A percentile compares a stretch with the other conserved stretches of the same genome.
Evolutionary conservation across 2,113 vertebrate genomes (phyloP).

Genomic region (Pterocles orientalis): DNA sequence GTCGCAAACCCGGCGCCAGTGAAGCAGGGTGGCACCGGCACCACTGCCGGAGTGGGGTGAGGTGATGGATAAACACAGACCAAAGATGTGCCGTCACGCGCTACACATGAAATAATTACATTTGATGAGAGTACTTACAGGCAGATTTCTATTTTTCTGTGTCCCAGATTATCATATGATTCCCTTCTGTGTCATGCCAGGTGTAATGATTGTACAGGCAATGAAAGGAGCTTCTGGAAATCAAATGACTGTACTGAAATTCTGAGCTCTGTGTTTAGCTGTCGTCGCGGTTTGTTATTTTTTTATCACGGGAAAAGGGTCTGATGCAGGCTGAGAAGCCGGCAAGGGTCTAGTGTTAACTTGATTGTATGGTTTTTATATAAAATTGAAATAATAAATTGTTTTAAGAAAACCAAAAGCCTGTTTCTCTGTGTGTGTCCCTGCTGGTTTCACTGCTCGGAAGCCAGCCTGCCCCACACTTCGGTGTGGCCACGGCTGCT

Average conservation of each 20-base stretch:
- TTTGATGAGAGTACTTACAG: background rate
- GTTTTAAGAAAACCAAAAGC: constrained; percentile 33
- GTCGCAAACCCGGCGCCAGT: fast-evolving
- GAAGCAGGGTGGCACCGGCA: fast-evolving
- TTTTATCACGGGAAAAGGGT: background rate
- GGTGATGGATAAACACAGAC: fast-evolving
- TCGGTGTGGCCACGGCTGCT: fast-evolving
- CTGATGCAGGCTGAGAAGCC: fast-evolving
- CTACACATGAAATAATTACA: background rate
- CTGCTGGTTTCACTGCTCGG: fast-evolving
- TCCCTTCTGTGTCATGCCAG: background rate
- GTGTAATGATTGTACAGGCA: background rate
- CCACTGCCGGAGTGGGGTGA: fast-evolving
- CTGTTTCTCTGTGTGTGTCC: fast-evolving
- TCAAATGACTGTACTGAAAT: background rate
- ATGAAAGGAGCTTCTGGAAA: background rate
- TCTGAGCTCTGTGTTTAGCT: background rate
- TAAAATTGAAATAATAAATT: constrained; percentile 32
- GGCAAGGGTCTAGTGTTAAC: background rate
- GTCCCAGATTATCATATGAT: background rate
- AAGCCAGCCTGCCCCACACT: background rate
- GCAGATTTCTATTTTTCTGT: background rate
- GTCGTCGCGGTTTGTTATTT: background rate
- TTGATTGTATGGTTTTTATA: constrained; percentile 42
- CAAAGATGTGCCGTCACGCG: background rate